phyloP scores from a whole-genome alignment of 2,113 vertebrate species.

The Solea senegalensis region DNA sequence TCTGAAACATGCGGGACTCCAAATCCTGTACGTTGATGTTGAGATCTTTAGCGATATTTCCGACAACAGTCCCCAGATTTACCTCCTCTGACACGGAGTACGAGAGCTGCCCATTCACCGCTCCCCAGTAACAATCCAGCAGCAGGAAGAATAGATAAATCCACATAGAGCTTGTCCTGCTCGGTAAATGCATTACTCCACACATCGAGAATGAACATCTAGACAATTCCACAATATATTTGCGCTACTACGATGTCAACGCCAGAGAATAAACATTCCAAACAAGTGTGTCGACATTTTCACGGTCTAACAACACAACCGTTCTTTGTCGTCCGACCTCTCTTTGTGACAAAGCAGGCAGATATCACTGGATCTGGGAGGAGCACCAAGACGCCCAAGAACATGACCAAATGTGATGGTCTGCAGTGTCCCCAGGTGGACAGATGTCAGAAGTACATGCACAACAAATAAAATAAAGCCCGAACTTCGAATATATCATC shows the following conservation, averaged over 20 bases:
- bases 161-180: slow-evolving; percentile 30
- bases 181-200: slow-evolving; percentile 40
- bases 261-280: neutral
- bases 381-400: slow-evolving; percentile 4
- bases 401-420: slow-evolving; percentile 29
- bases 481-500: no score
- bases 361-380: slow-evolving; percentile 52
- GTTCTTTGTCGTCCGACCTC: neutral
- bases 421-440: slow-evolving; percentile 65
- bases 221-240: neutral
- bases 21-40: slow-evolving; percentile 61
- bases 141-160: slow-evolving; percentile 37
- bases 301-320: neutral
- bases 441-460: neutral
- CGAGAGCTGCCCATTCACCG: slow-evolving; percentile 62
- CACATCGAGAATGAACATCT: neutral
- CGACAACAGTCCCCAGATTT: slow-evolving; percentile 66
- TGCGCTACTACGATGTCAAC: neutral
- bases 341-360: slow-evolving; percentile 29
- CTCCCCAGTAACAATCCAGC: slow-evolving; percentile 53
- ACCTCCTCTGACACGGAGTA: slow-evolving; percentile 76
- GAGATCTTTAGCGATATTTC: slow-evolving; percentile 74
- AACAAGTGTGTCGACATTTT: neutral
- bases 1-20: slow-evolving; percentile 65
- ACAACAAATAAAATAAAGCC: neutral